Percentiles rank a stretch among this genome's conserved stretches.
phyloP scores from a whole-genome alignment of 1,140 invertebrate species.

The Drosophila grimshawi region DNA sequence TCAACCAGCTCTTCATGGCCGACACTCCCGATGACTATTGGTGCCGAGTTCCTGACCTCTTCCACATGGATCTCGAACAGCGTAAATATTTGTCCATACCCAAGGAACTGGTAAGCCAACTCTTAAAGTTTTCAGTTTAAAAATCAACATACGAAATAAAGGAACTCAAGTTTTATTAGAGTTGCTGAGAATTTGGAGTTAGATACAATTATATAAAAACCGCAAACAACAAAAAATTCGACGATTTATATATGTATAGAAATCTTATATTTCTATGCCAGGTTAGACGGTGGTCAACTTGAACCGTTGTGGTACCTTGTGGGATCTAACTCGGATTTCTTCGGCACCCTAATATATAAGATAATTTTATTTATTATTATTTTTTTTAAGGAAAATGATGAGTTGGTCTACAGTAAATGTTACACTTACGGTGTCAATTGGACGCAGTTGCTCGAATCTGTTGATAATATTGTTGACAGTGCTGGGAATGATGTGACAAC shows the following conservation, averaged over 20 bases:
- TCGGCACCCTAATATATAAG: neutral
- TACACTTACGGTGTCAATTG: conserved; percentile 90
- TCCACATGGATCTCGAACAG: conserved; percentile 86
- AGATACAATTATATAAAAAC: no score
- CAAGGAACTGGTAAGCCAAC: conserved; percentile 76
- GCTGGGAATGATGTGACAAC: conserved; percentile 61
- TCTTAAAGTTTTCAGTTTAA: no score
- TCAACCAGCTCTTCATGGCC: conserved; percentile 95
- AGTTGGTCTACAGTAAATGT: conserved; percentile 87
- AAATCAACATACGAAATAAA: no score
- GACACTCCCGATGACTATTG: conserved; percentile 91
- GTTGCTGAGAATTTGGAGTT: no score
- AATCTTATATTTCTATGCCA: no score
- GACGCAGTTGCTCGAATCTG: conserved; percentile 85
- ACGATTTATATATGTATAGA: no score
- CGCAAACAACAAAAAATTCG: no score
- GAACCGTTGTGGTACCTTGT: no score
- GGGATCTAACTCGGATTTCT: no score
- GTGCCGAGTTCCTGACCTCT: conserved; percentile 90
- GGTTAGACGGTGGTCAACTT: no score
- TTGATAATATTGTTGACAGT: conserved; percentile 29
- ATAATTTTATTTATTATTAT: neutral
- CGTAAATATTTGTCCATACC: conserved; percentile 89
- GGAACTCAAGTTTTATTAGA: no score
- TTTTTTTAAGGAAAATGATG: conserved; percentile 84